Base-by-base conservation (phyloP, 2,113 vertebrate genomes). In the Notothenia rossii region DNA sequence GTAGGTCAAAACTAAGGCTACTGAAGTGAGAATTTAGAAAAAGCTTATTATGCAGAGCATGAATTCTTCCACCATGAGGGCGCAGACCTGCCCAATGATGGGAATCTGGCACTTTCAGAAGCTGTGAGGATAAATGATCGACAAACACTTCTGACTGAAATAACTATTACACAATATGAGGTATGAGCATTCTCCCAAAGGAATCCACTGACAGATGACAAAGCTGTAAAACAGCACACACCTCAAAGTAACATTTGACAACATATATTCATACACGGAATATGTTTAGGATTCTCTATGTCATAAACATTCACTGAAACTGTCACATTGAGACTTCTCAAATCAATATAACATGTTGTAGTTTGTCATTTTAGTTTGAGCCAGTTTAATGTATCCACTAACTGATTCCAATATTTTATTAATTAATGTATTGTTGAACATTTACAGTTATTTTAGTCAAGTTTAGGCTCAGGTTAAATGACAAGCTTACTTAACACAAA, bases 21-120 rank as follows among this genome's bases (percentile, higher is more conserved):
- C 51, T 59, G n/a, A 48, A 73, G 3, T 10, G 20, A 75, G 56
- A 51, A 48, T 53, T 8, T 12, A 59, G 3, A 58, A 74, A 78
- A 60, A 74, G 50, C 10, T 54, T 55, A 10, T 3, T 25, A 40
- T 8, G 53, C 13, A 58, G 25, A 33, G 62, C 62, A 20, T 46
- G 20, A 46, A n/a, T 56, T 46, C 25, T 48, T 54, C 7, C 3
- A 54, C 70, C 17, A 71, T 14, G 7, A 50, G 10, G 20, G 18
- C 22, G 20, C 25, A 20, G 36, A 61, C 66, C 12, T 29, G 48
- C 29, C 10, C 2, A 18, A 40, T 22, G 53, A 17, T 46, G 49
- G 9, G 2, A 43, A 6, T 56, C 43, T 36, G n/a, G 20, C n/a
- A 61, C 45, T 45, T 61, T 61, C 11, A 81, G 20, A 64, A 33